A percentile compares a stretch with the other conserved stretches of the same genome.
Evolutionary conservation across 2,113 vertebrate genomes (phyloP).

Genomic region (Sinocyclocheilus maitianheensis): DNA sequence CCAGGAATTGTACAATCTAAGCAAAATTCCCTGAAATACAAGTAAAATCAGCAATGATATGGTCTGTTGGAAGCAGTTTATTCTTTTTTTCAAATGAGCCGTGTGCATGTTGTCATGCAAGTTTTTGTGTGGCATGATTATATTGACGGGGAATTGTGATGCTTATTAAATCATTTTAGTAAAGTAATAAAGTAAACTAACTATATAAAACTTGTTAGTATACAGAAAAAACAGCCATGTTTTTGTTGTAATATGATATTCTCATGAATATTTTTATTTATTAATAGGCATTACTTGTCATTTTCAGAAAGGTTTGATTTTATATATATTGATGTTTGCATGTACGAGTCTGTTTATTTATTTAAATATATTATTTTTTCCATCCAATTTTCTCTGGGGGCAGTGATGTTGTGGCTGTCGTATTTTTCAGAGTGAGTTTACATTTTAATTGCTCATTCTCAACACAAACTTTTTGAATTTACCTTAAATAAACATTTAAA

Average conservation of each 20-base stretch:
- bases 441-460: not conserved
- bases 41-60: not conserved
- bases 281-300: not conserved
- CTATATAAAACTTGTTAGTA: not conserved
- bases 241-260: not conserved
- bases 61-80: not conserved
- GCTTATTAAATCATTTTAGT: not conserved
- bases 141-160: not conserved
- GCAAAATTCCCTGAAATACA: not conserved
- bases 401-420: not conserved
- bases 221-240: not conserved
- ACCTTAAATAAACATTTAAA: not conserved
- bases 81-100: not conserved
- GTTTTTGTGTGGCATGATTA: too few relatives aligned
- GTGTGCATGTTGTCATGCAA: not conserved
- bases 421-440: not conserved
- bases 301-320: not conserved
- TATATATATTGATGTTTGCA: too few relatives aligned
- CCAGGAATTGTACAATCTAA: not conserved
- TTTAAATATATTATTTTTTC: too few relatives aligned
- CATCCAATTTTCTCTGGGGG: not conserved
- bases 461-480: not conserved
- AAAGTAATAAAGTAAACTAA: not conserved
- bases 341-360: too few relatives aligned
- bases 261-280: not conserved